Base-by-base conservation (phyloP, 2,113 vertebrate genomes). In the Rhinoptilus africanus region DNA sequence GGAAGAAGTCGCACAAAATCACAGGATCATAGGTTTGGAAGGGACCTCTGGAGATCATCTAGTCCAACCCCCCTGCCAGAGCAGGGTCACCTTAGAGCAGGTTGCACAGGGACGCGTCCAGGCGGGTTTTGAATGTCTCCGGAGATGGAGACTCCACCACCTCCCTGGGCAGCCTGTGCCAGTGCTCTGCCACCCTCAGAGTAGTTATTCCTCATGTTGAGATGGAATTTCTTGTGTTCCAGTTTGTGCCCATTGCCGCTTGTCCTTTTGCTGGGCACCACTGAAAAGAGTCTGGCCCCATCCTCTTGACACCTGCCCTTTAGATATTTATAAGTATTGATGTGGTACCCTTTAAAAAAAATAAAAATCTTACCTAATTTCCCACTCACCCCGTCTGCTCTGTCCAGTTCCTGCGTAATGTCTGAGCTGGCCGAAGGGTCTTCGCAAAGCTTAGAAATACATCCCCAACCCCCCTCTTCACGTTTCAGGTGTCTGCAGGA, bases 401-500 rank as follows among this genome's bases (percentile, higher is more conserved):
- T 4, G 2, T 16, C 5, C 8, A 5, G 22, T 22, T 18, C 8
- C 3, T 12, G 60, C 2, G 4, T 6, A 2, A 7, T 9, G 43
- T 4, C 23, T 27, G 14, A 13, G 43, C 35, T 14, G 35, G 18
- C 28, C 12, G 10, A 2, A 50, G 14, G 6, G 12, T 20, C 28
- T 54, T 20, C 4, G 1, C 1, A 7, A 32, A 8, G 34, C 12
- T 37, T 10, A 17, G 35, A 8, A 57, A 50, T 8, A 10, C 12
- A 3, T 8, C 28, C 4, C 51, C 45, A 24, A 32, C 19, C 7
- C 9, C 7, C 7, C 4, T 3, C 9, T 8, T 21, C 2, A 2
- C 5, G 0, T 3, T 15, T 19, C 14, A 0, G 0, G 21, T 17
- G 8, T 18, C 24, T 17, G 67, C 22, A 2, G 45, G 23, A 28